Base-by-base conservation (phyloP, 2,888 invertebrate genomes). In the Cosmorhoe ocellata region DNA sequence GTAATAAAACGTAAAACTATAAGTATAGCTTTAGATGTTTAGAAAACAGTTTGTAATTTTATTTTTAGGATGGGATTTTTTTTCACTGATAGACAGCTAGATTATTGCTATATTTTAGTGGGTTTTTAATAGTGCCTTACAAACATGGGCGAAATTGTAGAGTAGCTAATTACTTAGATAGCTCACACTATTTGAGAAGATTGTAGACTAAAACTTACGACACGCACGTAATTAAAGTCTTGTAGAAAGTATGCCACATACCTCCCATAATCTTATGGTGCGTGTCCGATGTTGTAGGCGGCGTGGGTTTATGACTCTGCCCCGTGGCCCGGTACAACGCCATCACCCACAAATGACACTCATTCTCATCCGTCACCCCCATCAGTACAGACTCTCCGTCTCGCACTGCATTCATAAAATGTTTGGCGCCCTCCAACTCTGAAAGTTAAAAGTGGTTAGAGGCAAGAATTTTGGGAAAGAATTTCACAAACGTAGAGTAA, bases 241-340 rank as follows among this genome's bases (percentile, higher is more conserved):
- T 24, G 24, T 7, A 24, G 1, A 24, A 4, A 24, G 24, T 18
- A 3, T n/a, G 31, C 4, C 36, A 69, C 91, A 84, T 79, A 96
- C 96, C 97, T 90, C 97, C 98, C 94, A 91, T 98, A 94, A 85
- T 96, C 94, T 91, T 94, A 90, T 74, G 92, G 67, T 81, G 93
- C 45, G 90, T 88, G 60, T 93, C 93, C 1, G 94, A 93, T 11
- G 96, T 96, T 33, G 96, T 92, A 0, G 98, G 98, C 5, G 99
- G 99, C 1, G 98, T 97, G 5, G 99, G 99, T 82, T 99, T 99
- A 87, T 99, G 99, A 42, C 98, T 97, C 84, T 99, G 99, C 3
- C 99, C 99, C 1, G 99, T 99, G n/a, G 99, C 99, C 66, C 99
- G 92, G 84, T 99, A 99, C 91, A 99, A 93, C 1, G 99, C 99